Evolutionary conservation across 37 sponge, comb jelly and placozoan genomes (phyloP).

Genomic region (Lycopodina hypogea): DNA sequence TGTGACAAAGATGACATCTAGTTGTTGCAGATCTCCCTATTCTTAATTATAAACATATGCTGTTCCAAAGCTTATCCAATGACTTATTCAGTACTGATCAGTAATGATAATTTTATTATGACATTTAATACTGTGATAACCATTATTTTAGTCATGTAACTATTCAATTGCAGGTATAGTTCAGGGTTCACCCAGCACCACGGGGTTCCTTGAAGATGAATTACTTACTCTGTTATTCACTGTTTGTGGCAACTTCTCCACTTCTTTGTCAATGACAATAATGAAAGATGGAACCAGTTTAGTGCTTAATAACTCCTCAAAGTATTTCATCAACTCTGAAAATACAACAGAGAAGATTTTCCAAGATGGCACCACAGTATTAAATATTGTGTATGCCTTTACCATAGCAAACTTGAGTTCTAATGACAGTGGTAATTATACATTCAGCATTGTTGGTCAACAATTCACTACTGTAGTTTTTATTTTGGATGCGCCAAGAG

Average conservation of each 20-base stretch:
- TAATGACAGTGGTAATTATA: constrained; percentile 26
- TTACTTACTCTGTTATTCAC: neutral
- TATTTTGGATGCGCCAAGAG: neutral
- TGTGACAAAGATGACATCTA: no score
- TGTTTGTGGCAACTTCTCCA: constrained; percentile 13
- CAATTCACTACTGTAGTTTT: neutral
- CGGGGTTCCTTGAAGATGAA: neutral
- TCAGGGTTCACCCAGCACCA: neutral
- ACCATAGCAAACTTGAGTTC: constrained; percentile 1
- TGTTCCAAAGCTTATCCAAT: neutral
- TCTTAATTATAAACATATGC: neutral
- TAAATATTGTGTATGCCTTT: constrained; percentile 2
- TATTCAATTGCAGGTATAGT: neutral
- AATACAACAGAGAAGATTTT: neutral
- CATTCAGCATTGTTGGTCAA: neutral
- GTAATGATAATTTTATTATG: no score
- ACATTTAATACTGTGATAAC: no score
- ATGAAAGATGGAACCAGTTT: neutral
- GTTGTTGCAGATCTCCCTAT: no score
- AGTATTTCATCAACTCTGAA: constrained; percentile 8
- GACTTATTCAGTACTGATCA: no score
- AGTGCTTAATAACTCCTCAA: neutral
- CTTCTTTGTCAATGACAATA: neutral
- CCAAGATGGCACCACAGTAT: neutral
- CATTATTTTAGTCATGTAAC: no score